Base-by-base conservation (phyloP, 2,113 vertebrate species). In the Cheirogaleus medius region DNA sequence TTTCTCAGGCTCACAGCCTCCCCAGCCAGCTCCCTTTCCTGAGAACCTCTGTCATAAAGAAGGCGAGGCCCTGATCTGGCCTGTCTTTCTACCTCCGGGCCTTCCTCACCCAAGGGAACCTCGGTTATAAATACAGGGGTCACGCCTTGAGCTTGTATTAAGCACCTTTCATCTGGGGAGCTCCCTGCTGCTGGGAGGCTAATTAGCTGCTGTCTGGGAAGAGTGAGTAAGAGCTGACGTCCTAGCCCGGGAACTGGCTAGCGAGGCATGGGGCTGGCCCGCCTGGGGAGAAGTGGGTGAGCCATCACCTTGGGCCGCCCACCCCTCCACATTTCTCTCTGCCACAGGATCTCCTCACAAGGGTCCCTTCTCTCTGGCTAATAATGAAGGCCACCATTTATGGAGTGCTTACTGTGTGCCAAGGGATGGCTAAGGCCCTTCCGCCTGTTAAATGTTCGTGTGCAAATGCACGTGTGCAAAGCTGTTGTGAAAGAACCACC, bases 41-140 rank as follows among this genome's bases (percentile, higher is more conserved):
- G 98, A 97, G 98, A 98, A 98, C 94, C 84, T 96, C 58, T 52
- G 96, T 96, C 96, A 76, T 97, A 98, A 98, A 97, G 92, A 95
- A 95, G 98, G 95, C 0, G 77, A 95, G 92, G 97, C 90, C 91
- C 95, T 91, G 87, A 84, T 86, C 94, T 81, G 42, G 97, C 95
- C 98, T 86, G 97, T 94, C 91, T 98, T 58, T 95, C 83, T 29
- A 15, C 96, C 97, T 82, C 54, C 13, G 0, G 77, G 91, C 94
- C 94, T 90, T 96, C 87, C 94, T 98, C 78, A 94, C 94, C 97
- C 82, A n/a, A 83, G 54, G 92, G 92, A 97, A 93, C 94, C 96
- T 87, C 52, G 73, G 92, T 95, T 98, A 95, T 97, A 98, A 97
- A 95, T 85, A 97, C 2, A 37, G 90, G 80, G 95, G 92, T 97